These are phyloP conservation scores for Leptodirus hochenwartii DNA, from an alignment of 2,888 invertebrate species.

Conservation along the genomic window DNA sequence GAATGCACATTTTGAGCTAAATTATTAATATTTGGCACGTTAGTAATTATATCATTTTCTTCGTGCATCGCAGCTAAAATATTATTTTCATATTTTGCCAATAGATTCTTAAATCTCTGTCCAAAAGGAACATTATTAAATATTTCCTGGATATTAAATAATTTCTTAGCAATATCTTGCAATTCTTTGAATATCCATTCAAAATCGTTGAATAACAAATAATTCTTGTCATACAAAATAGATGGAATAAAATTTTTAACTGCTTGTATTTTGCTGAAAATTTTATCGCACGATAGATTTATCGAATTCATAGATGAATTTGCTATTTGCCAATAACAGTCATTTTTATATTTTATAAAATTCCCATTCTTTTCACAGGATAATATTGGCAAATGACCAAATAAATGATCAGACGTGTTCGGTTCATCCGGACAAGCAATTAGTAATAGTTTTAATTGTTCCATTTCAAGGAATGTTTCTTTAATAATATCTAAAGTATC, in stretches of 20 bases:
- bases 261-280: conserved; percentile 16
- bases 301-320: conserved; percentile 10
- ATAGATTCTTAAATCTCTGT: no score
- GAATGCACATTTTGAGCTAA: no score
- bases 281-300: conserved; percentile 13
- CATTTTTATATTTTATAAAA: conserved; percentile 19
- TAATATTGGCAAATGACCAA: conserved; percentile 17
- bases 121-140: conserved; percentile 17
- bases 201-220: conserved; percentile 12
- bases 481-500: conserved; percentile 32
- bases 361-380: conserved; percentile 16
- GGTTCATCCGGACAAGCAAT: conserved; percentile 36
- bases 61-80: no score
- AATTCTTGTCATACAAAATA: conserved; percentile 13
- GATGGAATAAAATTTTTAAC: conserved; percentile 14
- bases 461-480: conserved; percentile 34
- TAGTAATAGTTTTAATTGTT: conserved; percentile 49
- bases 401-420: conserved; percentile 16
- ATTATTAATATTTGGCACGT: no score
- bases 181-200: conserved; percentile 16
- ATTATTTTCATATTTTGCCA: no score
- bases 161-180: conserved; percentile 10
- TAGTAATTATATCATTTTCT: no score
- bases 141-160: conserved; percentile 12
- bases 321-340: conserved; percentile 18